A percentile compares a stretch with the other conserved stretches of the same genome.
These are phyloP conservation scores for Crocuta crocuta DNA, from an alignment of 2,113 vertebrate genomes.

Conservation along the genomic window DNA sequence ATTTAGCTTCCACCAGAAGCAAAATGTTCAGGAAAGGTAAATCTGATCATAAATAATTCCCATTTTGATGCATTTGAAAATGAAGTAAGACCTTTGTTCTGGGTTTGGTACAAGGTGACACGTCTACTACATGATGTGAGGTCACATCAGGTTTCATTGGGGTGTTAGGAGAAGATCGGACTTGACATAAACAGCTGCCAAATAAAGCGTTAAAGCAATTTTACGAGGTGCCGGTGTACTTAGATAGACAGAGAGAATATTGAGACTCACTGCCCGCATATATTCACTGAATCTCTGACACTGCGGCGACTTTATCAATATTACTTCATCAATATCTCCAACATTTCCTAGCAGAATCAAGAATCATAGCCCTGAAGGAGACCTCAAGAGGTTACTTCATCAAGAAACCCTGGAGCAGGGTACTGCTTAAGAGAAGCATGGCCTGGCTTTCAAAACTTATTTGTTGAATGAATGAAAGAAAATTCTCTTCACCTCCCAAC, in stretches of 20 bases:
- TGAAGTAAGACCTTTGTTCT: conserved; percentile 63
- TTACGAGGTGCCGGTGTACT: not conserved
- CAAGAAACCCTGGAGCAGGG: conserved; percentile 38
- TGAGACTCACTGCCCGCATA: not conserved
- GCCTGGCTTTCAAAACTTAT: conserved; percentile 38
- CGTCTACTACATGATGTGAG: conserved; percentile 61
- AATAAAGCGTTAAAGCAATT: conserved; percentile 61
- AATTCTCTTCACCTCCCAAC: not conserved
- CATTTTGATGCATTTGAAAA: conserved; percentile 67
- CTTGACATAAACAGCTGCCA: conserved; percentile 82
- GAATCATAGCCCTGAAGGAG: conserved; percentile 35
- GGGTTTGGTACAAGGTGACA: conserved; percentile 81
- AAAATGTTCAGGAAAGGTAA: conserved; percentile 79
- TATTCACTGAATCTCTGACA: not conserved
- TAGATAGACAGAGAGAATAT: not conserved
- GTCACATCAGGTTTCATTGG: conserved; percentile 78
- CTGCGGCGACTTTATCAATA: not conserved
- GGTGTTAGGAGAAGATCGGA: conserved; percentile 69
- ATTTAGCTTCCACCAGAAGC: conserved; percentile 78
- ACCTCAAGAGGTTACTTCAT: not conserved
- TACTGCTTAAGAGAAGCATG: conserved; percentile 33
- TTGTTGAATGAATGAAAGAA: conserved; percentile 61
- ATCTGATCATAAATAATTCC: conserved; percentile 78
- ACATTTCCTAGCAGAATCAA: conserved; percentile 34
- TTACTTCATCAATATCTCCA: conserved; percentile 15